Evolutionary conservation across 2,113 vertebrate genomes (phyloP), one percentile per base, ranked within the genome.

Genomic region (Varanus komodoensis): DNA sequence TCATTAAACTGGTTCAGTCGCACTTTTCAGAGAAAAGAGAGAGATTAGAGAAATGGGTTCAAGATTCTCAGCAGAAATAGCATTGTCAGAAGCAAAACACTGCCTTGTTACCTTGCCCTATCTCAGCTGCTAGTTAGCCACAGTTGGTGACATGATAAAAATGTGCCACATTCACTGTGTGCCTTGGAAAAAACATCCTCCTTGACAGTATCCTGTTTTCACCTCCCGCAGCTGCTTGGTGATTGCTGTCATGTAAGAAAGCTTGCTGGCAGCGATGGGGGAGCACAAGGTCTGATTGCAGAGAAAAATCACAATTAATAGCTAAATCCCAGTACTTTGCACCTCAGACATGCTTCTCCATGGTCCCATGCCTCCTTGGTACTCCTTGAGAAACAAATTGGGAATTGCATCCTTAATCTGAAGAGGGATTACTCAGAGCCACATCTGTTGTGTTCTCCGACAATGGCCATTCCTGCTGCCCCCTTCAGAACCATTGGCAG

Each of bases 311-410:
- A 2, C 1, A 68, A 80, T 94, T 50, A 3, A 0, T 64, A 29
- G 64, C 91, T 54, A 92, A 83, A 91, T 74, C 25, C 80, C 1
- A 27, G 84, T 82, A 0, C 69, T 80, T 87, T 92, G 94, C 74
- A 85, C 50, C 89, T 3, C 11, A 78, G 92, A 95, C 94, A 87
- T 57, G 8, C 69, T 88, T 8, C 38, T 92, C 85, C 90, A 32
- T 78, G 93, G 86, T 93, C 94, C 93, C 91, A 78, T 75, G 80
- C n/a, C 93, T 84, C 93, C 92, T 78, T 79, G 92, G 90, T 91
- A 71, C 87, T 87, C 95, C 86, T 52, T 93, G 89, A 44, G 93
- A 93, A 96, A 93, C 93, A 96, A 93, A 44, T 68, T 89, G 90
- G 93, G 90, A 95, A 86, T 71, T 86, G 87, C 27, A 0, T 0